Conservation (phyloP, 1,140 invertebrate species). For the Drosophila kepulauana region DNA sequence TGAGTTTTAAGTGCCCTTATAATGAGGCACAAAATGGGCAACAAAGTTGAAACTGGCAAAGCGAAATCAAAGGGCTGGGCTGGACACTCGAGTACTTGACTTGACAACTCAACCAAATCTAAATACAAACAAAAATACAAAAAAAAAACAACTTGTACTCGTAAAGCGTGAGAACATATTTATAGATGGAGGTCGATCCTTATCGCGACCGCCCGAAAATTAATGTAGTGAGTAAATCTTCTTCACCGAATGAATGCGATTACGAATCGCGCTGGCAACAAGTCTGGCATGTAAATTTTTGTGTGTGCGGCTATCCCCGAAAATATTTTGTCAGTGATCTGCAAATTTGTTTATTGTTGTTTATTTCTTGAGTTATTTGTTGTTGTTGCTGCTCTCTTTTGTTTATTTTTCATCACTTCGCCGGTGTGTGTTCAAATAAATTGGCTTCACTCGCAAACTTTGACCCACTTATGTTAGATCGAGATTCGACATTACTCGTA, state of each 20-base stretch:
- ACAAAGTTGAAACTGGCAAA: constrained; percentile 45
- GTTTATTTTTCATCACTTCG: constrained; percentile 16
- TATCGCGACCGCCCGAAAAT: constrained; percentile 22
- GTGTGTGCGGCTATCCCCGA: constrained; percentile 11
- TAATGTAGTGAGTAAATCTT: constrained; percentile 49
- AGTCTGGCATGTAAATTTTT: constrained; percentile 55
- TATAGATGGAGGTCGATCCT: constrained; percentile 52
- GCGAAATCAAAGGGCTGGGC: background rate
- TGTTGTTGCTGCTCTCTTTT: constrained; percentile 21
- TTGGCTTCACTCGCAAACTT: constrained; percentile 53
- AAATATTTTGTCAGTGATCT: constrained; percentile 61
- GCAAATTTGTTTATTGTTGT: constrained; percentile 28
- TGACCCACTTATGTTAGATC: constrained; percentile 50
- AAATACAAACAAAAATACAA: background rate
- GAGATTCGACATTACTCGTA: constrained; percentile 20
- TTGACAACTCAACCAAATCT: constrained; percentile 53
- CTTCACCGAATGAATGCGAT: constrained; percentile 11
- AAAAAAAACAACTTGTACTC: background rate
- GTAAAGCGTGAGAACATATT: constrained; percentile 62
- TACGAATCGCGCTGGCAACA: constrained; percentile 24
- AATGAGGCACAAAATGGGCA: constrained; percentile 60
- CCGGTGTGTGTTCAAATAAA: constrained; percentile 33
- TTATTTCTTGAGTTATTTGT: background rate
- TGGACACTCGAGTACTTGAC: constrained; percentile 18
- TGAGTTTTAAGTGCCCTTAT: constrained; percentile 55